Evolutionary conservation across 2,888 invertebrate species (phyloP), one percentile per base, ranked within the genome.

Genomic region (Caenorhabditis drosophilae): DNA sequence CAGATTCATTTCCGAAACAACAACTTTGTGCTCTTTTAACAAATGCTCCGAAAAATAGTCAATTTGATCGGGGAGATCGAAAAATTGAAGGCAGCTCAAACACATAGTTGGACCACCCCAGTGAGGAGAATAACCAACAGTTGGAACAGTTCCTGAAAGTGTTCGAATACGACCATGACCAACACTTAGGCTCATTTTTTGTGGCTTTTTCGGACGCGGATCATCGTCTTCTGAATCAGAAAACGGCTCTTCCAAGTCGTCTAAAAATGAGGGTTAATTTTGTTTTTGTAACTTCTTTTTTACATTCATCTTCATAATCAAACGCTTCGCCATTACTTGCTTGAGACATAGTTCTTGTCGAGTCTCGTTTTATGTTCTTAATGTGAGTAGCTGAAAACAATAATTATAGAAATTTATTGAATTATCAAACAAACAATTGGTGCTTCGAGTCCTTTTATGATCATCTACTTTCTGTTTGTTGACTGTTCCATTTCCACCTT

Each of bases 101-200:
- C 83, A 83, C 83, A 83, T 83, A 4, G 83, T 83, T 4, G 83
- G 83, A 2, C 83, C 83, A 26, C 83, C 83, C 80, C 80, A 83
- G 27, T 77, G 75, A 23, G 83, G 83, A 1, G 75, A 69, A 67
- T 73, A 81, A 18, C 80, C 81, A 2, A 70, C 67, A 27, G 67
- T 41, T 7, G 72, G 70, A 4, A 70, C 78, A 16, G 79, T 81
- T 52, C 83, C 83, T 7, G 81, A 82, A 16, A 83, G 67, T 9
- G 83, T 83, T 22, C 83, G 77, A 23, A 81, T 81, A 20, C 81
- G 72, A 22, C 80, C 82, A 34, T 79, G 71, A 36, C 80, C 82
- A 26, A 81, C 70, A 25, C 72, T 58, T 51, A 81, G 63, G 45
- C 67, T 70, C 68, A 79, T 78, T 66, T 80, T 82, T 50, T 73